Conservation (phyloP, 2,113 vertebrate species). For the Nibea coibor region DNA sequence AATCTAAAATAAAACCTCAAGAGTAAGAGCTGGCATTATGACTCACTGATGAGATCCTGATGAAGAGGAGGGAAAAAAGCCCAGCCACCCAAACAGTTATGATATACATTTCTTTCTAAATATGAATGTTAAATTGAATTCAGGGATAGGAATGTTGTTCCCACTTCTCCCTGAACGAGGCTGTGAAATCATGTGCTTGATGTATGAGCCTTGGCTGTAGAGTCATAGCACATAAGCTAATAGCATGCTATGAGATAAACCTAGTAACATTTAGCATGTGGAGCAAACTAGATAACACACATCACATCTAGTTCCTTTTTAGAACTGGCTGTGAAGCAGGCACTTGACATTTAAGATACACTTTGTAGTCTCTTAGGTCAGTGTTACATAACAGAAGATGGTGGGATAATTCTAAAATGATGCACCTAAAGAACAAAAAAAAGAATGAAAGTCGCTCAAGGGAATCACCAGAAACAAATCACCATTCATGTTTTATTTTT, state of each 20-base stretch:
- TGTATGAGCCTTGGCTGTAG: background rate
- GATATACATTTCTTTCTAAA: too few species aligned
- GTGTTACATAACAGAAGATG: background rate
- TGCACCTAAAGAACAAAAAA: too few species aligned
- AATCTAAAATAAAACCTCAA: constrained; percentile 53
- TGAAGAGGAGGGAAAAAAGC: background rate
- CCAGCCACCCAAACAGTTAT: background rate
- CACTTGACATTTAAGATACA: constrained; percentile 42
- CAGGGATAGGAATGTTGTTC: background rate
- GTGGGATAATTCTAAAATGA: background rate
- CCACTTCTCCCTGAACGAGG: background rate
- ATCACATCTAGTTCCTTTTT: constrained; percentile 2
- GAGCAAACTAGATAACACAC: constrained; percentile 6
- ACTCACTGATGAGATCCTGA: constrained; percentile 3
- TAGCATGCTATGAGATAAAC: constrained; percentile 6
- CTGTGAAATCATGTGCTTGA: background rate
- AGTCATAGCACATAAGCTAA: constrained; percentile 5
- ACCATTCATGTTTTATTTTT: too few species aligned
- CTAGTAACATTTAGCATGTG: constrained; percentile 5
- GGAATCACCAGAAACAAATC: constrained; percentile 25
- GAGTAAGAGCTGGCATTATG: constrained; percentile 52
- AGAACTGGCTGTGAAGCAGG: constrained; percentile 23
- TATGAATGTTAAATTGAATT: background rate
- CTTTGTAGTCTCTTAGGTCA: constrained; percentile 34
- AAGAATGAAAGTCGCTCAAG: constrained; percentile 26